Evolutionary conservation across 2,113 vertebrate species (phyloP).

Genomic region (Hiodon alosoides): DNA sequence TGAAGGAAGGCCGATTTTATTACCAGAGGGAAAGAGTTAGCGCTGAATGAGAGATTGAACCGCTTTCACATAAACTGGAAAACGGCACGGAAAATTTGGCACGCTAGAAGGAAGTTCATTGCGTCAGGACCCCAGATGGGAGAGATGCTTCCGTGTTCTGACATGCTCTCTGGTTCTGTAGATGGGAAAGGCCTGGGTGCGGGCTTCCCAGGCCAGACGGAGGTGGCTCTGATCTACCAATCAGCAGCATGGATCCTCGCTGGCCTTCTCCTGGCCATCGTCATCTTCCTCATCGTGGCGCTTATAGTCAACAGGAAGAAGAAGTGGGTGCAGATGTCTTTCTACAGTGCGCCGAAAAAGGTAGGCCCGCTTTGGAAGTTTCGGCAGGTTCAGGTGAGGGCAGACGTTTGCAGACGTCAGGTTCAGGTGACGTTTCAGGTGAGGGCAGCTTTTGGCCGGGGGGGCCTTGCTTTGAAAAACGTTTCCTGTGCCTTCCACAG

Average conservation of each 20-base stretch:
- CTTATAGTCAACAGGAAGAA: conserved; percentile 68
- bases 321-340: conserved; percentile 73
- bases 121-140: not conserved
- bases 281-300: conserved; percentile 62
- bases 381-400: not conserved
- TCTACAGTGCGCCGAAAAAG: conserved; percentile 72
- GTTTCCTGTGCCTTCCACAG: conserved; percentile 35
- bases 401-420: too few species aligned
- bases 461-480: too few species aligned
- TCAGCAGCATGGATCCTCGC: conserved; percentile 72
- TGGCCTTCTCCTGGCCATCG: conserved; percentile 62
- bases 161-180: conserved; percentile 26
- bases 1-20: too few species aligned
- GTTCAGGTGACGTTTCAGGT: not conserved
- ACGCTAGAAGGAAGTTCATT: not conserved
- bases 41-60: too few species aligned
- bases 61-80: not conserved
- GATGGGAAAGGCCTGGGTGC: conserved; percentile 41
- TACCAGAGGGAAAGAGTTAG: too few species aligned
- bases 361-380: conserved; percentile 40
- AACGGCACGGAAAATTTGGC: conserved; percentile 7
- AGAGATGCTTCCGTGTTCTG: not conserved
- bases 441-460: too few species aligned
- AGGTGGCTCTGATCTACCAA: conserved; percentile 68
- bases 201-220: conserved; percentile 52